Evolutionary conservation across 2,113 vertebrate genomes (phyloP).

Genomic region (Mirounga angustirostris): DNA sequence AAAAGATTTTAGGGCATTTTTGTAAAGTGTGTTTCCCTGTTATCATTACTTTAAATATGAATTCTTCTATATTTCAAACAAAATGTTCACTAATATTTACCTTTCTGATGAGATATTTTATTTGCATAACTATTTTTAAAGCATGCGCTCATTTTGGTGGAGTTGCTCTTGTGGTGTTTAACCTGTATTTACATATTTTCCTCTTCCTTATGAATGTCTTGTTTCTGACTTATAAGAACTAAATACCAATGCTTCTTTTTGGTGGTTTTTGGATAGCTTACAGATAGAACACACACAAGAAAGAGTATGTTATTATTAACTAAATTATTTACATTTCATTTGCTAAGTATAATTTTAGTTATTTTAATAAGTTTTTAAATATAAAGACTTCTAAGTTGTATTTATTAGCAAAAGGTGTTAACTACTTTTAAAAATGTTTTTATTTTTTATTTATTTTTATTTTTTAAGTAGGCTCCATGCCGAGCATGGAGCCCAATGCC

Average conservation of each 20-base stretch:
- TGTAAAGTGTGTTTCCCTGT: background rate
- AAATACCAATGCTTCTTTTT: slow-evolving; percentile 66
- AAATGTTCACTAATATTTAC: slow-evolving; percentile 67
- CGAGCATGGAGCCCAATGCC: background rate
- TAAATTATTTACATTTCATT: slow-evolving; percentile 60
- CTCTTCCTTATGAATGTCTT: slow-evolving; percentile 69
- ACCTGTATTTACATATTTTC: slow-evolving; percentile 75
- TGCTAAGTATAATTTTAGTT: slow-evolving; percentile 54
- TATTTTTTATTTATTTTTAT: background rate
- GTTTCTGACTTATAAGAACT: slow-evolving; percentile 65
- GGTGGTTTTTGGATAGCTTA: slow-evolving; percentile 56
- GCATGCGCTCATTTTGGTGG: slow-evolving; percentile 74
- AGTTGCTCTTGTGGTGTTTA: slow-evolving; percentile 65
- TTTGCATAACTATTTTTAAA: slow-evolving; percentile 75
- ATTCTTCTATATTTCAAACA: slow-evolving; percentile 57
- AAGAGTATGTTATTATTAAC: slow-evolving; percentile 14
- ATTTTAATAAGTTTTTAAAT: slow-evolving; percentile 62
- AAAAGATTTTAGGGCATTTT: slow-evolving; percentile 59
- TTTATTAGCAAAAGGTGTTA: slow-evolving; percentile 52
- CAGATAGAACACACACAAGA: slow-evolving; percentile 31
- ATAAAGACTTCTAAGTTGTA: slow-evolving; percentile 15
- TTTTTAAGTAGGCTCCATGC: background rate
- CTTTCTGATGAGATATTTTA: slow-evolving; percentile 77
- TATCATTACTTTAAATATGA: slow-evolving; percentile 36
- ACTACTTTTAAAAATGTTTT: background rate